Percentiles rank a stretch among this genome's conserved stretches.
These are phyloP conservation scores for Sthenelais limicola DNA, from an alignment of 2,888 invertebrate species.

Conservation along the genomic window DNA sequence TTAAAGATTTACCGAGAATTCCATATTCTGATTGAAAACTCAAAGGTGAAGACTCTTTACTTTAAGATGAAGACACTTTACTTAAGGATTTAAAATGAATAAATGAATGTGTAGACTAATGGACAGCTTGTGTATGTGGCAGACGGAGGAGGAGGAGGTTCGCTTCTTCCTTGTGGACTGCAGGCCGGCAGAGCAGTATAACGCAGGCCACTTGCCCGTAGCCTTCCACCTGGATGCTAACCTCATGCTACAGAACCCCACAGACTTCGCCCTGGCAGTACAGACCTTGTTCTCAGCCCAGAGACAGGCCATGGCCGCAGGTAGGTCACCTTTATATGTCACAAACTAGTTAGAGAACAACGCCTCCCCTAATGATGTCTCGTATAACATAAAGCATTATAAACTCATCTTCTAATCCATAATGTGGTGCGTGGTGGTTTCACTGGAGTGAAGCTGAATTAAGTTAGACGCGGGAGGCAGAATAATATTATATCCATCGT, in stretches of 20 bases:
- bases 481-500: too few species aligned
- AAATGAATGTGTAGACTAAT: too few species aligned
- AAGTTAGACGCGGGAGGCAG: too few species aligned
- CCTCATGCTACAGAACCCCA: conserved; percentile 96
- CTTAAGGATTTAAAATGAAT: not conserved
- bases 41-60: not conserved
- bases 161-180: conserved; percentile 97
- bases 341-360: not conserved
- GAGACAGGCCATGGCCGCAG: conserved; percentile 69
- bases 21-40: too few species aligned
- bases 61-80: not conserved
- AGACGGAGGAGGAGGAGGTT: conserved; percentile 63
- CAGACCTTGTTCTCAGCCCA: conserved; percentile 92
- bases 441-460: too few species aligned
- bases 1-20: too few species aligned
- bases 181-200: conserved; percentile 96
- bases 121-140: too few species aligned
- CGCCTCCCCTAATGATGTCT: too few species aligned
- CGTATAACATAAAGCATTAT: too few species aligned
- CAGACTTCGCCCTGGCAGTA: conserved; percentile 93
- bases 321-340: conserved; percentile 55
- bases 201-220: conserved; percentile 95
- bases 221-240: conserved; percentile 98
- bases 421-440: too few species aligned
- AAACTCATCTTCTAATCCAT: too few species aligned